phyloP scores from a whole-genome alignment of 2,797 vertebrate genomes.

The Tinamus major region DNA sequence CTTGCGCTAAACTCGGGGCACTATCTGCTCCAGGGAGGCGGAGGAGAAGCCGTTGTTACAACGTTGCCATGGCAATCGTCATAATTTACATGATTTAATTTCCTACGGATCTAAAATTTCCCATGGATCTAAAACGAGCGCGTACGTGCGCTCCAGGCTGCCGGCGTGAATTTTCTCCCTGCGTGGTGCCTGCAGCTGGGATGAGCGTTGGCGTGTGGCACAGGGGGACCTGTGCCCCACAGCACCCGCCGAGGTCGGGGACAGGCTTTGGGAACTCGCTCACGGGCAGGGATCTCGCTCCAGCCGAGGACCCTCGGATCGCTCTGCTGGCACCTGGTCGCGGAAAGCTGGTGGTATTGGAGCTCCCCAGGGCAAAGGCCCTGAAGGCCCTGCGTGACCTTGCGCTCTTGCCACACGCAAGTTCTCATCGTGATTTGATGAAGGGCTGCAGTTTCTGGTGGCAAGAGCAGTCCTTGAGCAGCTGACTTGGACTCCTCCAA shows the following conservation, averaged over 20 bases:
- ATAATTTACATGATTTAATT: background rate
- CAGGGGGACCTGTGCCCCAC: fast-evolving
- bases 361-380: fast-evolving
- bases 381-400: background rate
- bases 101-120: background rate
- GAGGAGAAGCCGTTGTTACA: background rate
- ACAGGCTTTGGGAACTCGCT: background rate
- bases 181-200: fast-evolving
- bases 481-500: background rate
- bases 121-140: background rate
- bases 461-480: background rate
- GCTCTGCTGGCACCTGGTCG: background rate
- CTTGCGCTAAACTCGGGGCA: background rate
- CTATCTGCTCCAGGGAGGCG: background rate
- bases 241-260: background rate
- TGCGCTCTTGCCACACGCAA: background rate
- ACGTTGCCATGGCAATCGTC: background rate
- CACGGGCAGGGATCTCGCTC: background rate
- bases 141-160: background rate
- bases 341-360: background rate
- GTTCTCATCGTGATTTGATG: background rate
- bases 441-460: background rate
- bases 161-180: background rate
- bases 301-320: fast-evolving
- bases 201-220: fast-evolving